Conservation (phyloP, 1,140 invertebrate genomes). For the Carcinoscorpius rotundicauda region DNA sequence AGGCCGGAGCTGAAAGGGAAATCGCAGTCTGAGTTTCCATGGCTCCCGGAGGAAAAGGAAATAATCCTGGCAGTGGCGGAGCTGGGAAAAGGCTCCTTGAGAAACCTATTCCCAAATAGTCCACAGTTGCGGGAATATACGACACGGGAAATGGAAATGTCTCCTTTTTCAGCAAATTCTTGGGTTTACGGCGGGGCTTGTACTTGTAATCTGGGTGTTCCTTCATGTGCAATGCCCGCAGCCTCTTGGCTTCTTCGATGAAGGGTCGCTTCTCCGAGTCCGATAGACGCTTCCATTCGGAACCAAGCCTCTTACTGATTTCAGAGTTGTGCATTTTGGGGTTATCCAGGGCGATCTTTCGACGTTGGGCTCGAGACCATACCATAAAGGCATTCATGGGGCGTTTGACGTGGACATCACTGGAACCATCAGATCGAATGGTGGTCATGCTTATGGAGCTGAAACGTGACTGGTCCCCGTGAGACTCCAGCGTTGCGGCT, state of each 20-base stretch:
- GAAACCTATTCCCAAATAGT: constrained; percentile 44
- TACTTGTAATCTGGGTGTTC: constrained; percentile 87
- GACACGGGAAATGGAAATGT: constrained; percentile 89
- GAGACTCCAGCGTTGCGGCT: too few species aligned
- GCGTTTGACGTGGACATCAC: constrained; percentile 25
- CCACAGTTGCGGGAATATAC: constrained; percentile 74
- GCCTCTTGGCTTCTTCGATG: constrained; percentile 88
- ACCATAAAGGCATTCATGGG: constrained; percentile 32
- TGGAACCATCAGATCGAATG: constrained; percentile 15
- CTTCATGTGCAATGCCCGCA: constrained; percentile 80
- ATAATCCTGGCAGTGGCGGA: too few species aligned
- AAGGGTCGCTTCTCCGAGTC: constrained; percentile 95
- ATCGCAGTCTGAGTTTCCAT: too few species aligned
- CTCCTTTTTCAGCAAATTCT: constrained; percentile 74
- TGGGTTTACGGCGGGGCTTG: constrained; percentile 75
- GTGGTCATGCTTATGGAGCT: constrained; percentile 16
- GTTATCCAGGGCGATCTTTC: constrained; percentile 87
- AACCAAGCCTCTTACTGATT: constrained; percentile 87
- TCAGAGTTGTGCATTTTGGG: constrained; percentile 98
- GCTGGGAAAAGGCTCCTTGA: constrained; percentile 7
- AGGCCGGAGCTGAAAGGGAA: too few species aligned
- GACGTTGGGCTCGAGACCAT: constrained; percentile 55
- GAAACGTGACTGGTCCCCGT: background rate
- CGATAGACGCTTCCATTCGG: constrained; percentile 87
- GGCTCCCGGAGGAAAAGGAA: too few species aligned